Evolutionary conservation across 1,140 invertebrate genomes (phyloP).

Genomic region (Whitmania pigra): DNA sequence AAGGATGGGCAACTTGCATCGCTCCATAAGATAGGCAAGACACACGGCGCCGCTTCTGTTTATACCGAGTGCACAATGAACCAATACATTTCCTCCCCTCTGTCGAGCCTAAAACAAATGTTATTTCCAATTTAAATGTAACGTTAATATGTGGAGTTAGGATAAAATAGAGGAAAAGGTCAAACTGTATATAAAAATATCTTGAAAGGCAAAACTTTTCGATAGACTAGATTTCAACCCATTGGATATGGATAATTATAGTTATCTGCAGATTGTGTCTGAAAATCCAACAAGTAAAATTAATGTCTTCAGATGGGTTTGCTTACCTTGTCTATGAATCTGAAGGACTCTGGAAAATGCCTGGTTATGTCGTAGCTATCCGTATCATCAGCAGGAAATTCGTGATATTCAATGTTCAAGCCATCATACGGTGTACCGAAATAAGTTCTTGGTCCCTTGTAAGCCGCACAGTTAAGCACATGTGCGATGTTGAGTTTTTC

Average conservation of each 20-base stretch:
- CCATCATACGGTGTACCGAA: conserved; percentile 21
- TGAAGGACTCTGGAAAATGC: conserved; percentile 23
- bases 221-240: no score
- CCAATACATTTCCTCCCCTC: conserved; percentile 20
- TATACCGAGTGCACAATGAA: conserved; percentile 25
- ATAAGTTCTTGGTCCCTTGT: conserved; percentile 21
- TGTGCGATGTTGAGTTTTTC: conserved; percentile 18
- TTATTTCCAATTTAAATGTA: not conserved
- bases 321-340: conserved; percentile 17
- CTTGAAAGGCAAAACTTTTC: no score
- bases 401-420: conserved; percentile 23
- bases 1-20: conserved; percentile 15
- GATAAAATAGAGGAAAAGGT: not conserved
- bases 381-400: conserved; percentile 23
- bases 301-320: no score
- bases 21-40: conserved; percentile 22
- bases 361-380: conserved; percentile 24
- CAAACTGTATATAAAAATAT: no score
- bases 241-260: not conserved
- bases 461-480: conserved; percentile 25
- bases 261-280: not conserved
- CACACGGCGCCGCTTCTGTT: conserved; percentile 25
- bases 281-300: not conserved
- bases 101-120: conserved; percentile 7
- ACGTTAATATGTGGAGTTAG: no score